Conservation (phyloP, 2,797 vertebrate species). For the Psittacula derbiana region DNA sequence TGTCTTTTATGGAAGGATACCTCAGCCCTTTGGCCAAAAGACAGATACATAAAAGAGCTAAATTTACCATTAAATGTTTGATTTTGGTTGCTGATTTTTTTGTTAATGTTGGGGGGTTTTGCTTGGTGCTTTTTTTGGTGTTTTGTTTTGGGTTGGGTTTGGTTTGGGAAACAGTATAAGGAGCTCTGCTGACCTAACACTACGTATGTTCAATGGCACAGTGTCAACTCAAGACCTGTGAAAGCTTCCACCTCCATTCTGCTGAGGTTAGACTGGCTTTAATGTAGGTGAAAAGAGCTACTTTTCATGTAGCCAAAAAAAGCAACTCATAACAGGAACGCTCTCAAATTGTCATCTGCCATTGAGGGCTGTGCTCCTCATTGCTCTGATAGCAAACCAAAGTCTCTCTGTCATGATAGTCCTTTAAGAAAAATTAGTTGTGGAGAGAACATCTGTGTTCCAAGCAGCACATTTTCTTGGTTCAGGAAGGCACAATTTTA, state of each 20-base stretch:
- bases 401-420: not conserved
- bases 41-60: not conserved
- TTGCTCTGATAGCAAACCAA: not conserved
- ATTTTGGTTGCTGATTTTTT: not conserved
- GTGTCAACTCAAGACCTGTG: not conserved
- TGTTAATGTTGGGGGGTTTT: accelerated
- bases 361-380: not conserved
- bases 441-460: not conserved
- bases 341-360: not conserved
- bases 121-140: not conserved
- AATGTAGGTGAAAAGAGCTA: not conserved
- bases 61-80: not conserved
- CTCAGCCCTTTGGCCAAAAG: not conserved
- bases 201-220: not conserved
- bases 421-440: not conserved
- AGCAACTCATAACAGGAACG: not conserved
- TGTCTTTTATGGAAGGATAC: not conserved
- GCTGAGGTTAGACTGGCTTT: not conserved
- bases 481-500: not conserved
- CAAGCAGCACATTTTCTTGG: not conserved
- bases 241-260: not conserved
- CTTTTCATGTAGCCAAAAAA: not conserved
- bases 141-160: not conserved
- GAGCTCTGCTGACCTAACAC: not conserved
- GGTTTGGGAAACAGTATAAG: not conserved